Percentiles rank a stretch among this genome's conserved stretches.
Conservation (phyloP, 1,140 invertebrate species). For the Heliconius hermathena region DNA sequence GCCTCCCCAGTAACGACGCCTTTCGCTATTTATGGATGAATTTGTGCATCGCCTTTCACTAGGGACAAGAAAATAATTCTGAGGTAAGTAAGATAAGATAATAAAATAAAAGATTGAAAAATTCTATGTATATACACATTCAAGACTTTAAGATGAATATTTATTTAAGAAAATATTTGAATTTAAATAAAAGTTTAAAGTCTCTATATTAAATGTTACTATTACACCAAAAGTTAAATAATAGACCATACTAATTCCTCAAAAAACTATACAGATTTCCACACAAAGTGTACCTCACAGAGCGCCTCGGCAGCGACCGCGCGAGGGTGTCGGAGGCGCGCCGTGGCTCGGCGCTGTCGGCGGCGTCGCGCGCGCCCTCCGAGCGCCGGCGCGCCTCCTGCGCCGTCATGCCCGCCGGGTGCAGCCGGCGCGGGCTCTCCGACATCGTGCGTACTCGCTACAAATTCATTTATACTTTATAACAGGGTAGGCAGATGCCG, state of each 20-base stretch:
- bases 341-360: slow-evolving; percentile 47
- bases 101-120: too few species aligned
- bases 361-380: slow-evolving; percentile 51
- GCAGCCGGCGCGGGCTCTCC: slow-evolving; percentile 62
- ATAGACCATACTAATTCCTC: too few species aligned
- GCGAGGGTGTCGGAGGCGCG: slow-evolving; percentile 63
- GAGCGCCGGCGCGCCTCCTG: slow-evolving; percentile 58
- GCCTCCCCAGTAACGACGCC: slow-evolving; percentile 74
- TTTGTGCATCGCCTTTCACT: slow-evolving; percentile 71
- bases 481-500: too few species aligned
- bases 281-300: slow-evolving; percentile 54
- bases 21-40: slow-evolving; percentile 69
- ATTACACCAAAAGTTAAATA: too few species aligned
- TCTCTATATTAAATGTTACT: too few species aligned
- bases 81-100: too few species aligned
- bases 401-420: slow-evolving; percentile 48
- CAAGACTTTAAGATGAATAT: too few species aligned
- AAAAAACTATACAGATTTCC: too few species aligned
- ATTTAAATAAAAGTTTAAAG: too few species aligned
- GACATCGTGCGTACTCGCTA: slow-evolving; percentile 65
- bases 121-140: too few species aligned
- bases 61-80: background rate
- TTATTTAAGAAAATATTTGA: too few species aligned
- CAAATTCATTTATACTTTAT: background rate
- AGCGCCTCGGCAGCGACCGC: slow-evolving; percentile 52